These are phyloP conservation scores for Tipula unca DNA, from an alignment of 2,888 invertebrate genomes.

Conservation along the genomic window DNA sequence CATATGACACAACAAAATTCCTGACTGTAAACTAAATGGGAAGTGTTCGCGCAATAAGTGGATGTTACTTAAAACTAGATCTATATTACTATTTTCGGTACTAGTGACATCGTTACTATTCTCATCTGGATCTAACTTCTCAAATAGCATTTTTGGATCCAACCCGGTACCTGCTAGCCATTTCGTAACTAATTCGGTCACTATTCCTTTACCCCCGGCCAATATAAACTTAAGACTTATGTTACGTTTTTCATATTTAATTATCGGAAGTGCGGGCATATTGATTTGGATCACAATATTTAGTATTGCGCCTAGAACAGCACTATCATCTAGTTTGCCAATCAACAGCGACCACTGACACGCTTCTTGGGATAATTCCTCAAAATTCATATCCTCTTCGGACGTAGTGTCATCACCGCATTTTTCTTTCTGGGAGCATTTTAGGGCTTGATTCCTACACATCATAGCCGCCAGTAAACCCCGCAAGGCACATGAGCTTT, in stretches of 20 bases:
- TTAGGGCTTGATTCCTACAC: slow-evolving; percentile 63
- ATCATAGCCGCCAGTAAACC: slow-evolving; percentile 76
- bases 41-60: slow-evolving; percentile 65
- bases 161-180: slow-evolving; percentile 73
- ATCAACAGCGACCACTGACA: slow-evolving; percentile 81
- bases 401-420: slow-evolving; percentile 37
- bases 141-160: slow-evolving; percentile 52
- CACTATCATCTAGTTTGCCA: slow-evolving; percentile 81
- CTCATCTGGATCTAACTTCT: slow-evolving; percentile 29
- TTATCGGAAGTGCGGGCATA: slow-evolving; percentile 43
- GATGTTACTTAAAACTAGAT: slow-evolving; percentile 52
- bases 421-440: slow-evolving; percentile 32
- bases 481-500: slow-evolving; percentile 64
- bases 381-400: slow-evolving; percentile 61
- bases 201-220: slow-evolving; percentile 64
- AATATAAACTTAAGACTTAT: slow-evolving; percentile 59
- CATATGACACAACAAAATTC: slow-evolving; percentile 74
- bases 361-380: slow-evolving; percentile 73
- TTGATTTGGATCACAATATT: slow-evolving; percentile 34
- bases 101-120: slow-evolving; percentile 21
- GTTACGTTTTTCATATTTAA: slow-evolving; percentile 48
- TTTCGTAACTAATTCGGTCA: slow-evolving; percentile 79
- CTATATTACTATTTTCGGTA: slow-evolving; percentile 20
- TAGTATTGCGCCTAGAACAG: slow-evolving; percentile 56
- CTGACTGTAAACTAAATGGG: slow-evolving; percentile 74